A percentile compares a stretch with the other conserved stretches of the same genome.
Evolutionary conservation across 2,797 vertebrate genomes (phyloP).

Genomic region (Acanthurus tractus): DNA sequence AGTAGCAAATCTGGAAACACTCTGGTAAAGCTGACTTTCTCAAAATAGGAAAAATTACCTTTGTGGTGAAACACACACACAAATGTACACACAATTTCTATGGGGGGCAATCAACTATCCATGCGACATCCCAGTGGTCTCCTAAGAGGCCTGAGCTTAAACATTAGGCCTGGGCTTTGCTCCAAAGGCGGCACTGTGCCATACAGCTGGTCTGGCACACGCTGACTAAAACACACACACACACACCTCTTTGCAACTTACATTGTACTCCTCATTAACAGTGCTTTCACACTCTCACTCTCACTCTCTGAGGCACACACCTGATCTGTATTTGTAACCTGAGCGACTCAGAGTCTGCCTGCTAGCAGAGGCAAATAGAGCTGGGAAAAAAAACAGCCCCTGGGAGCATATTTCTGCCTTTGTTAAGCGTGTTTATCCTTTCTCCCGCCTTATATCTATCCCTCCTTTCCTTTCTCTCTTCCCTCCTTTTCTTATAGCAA

Average conservation of each 20-base stretch:
- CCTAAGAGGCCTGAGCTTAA: conserved; percentile 69
- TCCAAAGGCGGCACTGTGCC: conserved; percentile 80
- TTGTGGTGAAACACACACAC: conserved; percentile 39
- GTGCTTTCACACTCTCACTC: conserved; percentile 54
- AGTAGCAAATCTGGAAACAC: conserved; percentile 1
- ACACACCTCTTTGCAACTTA: conserved; percentile 55
- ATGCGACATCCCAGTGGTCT: conserved; percentile 70
- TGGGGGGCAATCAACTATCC: conserved; percentile 57
- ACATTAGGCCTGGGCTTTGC: conserved; percentile 75
- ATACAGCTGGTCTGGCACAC: conserved; percentile 82
- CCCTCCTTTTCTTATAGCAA: conserved; percentile 45
- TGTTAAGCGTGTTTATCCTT: conserved; percentile 76
- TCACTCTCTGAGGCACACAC: conserved; percentile 61
- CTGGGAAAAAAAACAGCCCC: conserved; percentile 73
- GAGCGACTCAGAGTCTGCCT: conserved; percentile 72
- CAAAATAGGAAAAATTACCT: conserved; percentile 3
- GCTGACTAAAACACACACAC: conserved; percentile 36
- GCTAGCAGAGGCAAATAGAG: conserved; percentile 75
- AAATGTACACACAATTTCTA: conserved; percentile 31
- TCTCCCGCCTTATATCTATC: conserved; percentile 42
- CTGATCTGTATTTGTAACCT: conserved; percentile 81
- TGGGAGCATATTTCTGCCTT: conserved; percentile 76
- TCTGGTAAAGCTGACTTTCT: conserved; percentile 1
- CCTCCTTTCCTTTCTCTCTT: conserved; percentile 46
- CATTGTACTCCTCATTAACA: conserved; percentile 65